Percentiles rank a stretch among this genome's conserved stretches.
Conservation (phyloP, 2,888 invertebrate genomes). For the Oscheius sp. region DNA sequence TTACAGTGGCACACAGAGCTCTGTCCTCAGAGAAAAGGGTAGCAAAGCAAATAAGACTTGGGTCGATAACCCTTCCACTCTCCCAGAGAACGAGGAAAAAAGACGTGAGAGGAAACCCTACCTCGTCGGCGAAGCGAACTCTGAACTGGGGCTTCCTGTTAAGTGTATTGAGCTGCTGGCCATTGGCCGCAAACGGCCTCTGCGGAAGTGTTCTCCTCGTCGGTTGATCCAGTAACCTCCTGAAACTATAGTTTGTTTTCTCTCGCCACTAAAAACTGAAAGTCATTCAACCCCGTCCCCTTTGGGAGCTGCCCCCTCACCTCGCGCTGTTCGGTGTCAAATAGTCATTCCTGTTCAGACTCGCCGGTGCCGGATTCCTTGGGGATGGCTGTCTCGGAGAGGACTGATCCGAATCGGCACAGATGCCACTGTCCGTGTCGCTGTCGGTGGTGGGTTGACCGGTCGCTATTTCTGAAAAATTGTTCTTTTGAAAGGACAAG, state of each 20-base stretch:
- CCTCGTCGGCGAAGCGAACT: constrained; percentile 65
- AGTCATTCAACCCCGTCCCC: neutral
- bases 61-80: too few relatives aligned
- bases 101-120: constrained; percentile 28
- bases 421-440: constrained; percentile 67
- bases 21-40: too few relatives aligned
- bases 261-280: neutral
- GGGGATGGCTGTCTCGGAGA: constrained; percentile 44
- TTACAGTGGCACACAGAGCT: too few relatives aligned
- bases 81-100: neutral
- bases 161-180: constrained; percentile 25
- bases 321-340: constrained; percentile 62
- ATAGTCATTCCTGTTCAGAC: constrained; percentile 46
- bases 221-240: constrained; percentile 45
- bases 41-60: too few relatives aligned
- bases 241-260: constrained; percentile 19
- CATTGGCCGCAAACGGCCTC: constrained; percentile 38
- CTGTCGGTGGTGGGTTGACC: constrained; percentile 52
- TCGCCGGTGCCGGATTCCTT: neutral
- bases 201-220: constrained; percentile 53
- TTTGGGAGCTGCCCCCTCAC: constrained; percentile 23
- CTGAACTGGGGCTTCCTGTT: constrained; percentile 52
- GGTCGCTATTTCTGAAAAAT: neutral
- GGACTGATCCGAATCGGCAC: constrained; percentile 63
- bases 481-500: too few relatives aligned